Evolutionary conservation across 2,797 vertebrate species (phyloP), one percentile per base, ranked within the genome.

Genomic region (Myotis pilosus): DNA sequence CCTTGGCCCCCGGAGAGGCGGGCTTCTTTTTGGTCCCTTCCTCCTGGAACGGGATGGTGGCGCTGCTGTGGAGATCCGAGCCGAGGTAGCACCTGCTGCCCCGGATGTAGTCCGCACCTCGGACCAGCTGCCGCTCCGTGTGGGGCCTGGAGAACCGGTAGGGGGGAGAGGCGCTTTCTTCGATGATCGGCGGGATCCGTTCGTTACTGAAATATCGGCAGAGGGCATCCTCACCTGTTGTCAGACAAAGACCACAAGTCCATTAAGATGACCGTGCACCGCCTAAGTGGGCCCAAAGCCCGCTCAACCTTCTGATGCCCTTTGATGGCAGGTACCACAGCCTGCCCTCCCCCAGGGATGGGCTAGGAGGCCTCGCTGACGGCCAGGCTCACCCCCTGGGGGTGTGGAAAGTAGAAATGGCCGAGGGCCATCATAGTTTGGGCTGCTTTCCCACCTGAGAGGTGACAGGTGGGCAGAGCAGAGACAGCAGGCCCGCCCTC

Each of bases 171-270:
- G 98, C 84, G 87, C 96, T 98, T 97, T 99, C 99, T 97, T 99
- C 99, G 0, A 98, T 95, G 96, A 99, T 99, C n/a, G 98, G 97
- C 33, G 98, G 97, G 97, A 99, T 99, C 33, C 99, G 98, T 94
- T 99, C 99, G 4, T 99, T 99, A 86, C 99, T 99, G 98, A 99
- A 99, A 95, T 99, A 99, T 36, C 99, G 98, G 97, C 98, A 99
- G 23, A 99, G 98, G 10, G 97, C 86, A 1, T 98, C 98, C 86
- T 98, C 98, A 47, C 99, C 99, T 99, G 98, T 17, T 38, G 0
- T 0, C 15, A 92, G 94, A 55, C 81, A 84, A 62, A 95, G 47
- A 28, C 49, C 90, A 36, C 1, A 11, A 16, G n/a, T 23, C 17
- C 3, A 0, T 96, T 82, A 95, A 74, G 51, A 71, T 17, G 72